Conservation (phyloP, 1,140 invertebrate species). For the Neotoxoptera formosana region DNA sequence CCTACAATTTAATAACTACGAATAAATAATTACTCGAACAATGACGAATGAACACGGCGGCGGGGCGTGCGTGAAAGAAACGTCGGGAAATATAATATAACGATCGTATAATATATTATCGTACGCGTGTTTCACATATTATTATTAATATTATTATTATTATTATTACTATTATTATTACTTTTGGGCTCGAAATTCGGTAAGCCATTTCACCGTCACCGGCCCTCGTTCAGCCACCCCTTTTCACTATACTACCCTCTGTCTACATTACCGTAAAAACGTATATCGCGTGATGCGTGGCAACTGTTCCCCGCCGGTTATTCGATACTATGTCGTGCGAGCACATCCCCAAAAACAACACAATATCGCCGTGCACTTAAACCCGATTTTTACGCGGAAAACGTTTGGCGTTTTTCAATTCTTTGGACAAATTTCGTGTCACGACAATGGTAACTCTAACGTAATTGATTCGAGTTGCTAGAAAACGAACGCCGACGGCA, state of each 20-base stretch:
- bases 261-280: neutral
- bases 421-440: neutral
- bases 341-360: constrained; percentile 3
- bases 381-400: neutral
- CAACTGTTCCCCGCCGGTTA: neutral
- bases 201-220: neutral
- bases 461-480: neutral
- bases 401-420: neutral
- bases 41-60: neutral
- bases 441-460: neutral
- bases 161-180: neutral
- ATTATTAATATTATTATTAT: too few species aligned
- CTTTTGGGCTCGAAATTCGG: neutral
- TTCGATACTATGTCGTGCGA: neutral
- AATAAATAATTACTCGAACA: neutral
- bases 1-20: neutral
- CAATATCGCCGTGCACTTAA: neutral
- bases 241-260: neutral
- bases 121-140: neutral
- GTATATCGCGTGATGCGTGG: constrained; percentile 8
- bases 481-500: neutral
- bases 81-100: neutral
- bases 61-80: neutral
- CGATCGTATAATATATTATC: neutral
- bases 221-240: neutral